Percentiles rank a stretch among this genome's conserved stretches.
Conservation (phyloP, 30 jellyfish, hydroid and myxozoan genomes). For the Aurelia sp. region DNA sequence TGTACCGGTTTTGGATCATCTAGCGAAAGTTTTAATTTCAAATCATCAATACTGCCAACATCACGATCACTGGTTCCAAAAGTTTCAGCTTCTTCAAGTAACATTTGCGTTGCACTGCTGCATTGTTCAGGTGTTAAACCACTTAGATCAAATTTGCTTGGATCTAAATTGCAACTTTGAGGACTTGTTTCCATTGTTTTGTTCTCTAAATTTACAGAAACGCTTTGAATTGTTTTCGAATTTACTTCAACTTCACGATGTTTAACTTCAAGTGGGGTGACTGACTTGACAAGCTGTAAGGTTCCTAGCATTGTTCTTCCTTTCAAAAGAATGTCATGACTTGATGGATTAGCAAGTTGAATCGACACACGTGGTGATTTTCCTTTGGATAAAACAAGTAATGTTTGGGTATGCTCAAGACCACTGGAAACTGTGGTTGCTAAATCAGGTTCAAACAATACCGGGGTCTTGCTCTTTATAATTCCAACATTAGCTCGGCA, state of each 20-base stretch:
- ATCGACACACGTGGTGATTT: conserved; percentile 12
- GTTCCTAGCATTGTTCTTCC: conserved; percentile 15
- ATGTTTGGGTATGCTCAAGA: conserved; percentile 3
- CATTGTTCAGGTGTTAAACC: conserved; percentile 17
- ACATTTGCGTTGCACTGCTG: conserved; percentile 11
- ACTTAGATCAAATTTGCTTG: not conserved
- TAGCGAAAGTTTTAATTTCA: conserved; percentile 1
- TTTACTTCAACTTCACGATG: not conserved
- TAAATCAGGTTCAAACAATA: conserved; percentile 1
- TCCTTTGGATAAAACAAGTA: conserved; percentile 4
- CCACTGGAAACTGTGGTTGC: not conserved
- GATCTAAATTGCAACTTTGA: not conserved
- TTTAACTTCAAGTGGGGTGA: conserved; percentile 16
- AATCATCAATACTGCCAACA: conserved; percentile 31
- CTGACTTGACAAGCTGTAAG: conserved; percentile 14
- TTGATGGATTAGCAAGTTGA: not conserved
- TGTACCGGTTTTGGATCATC: conserved; percentile 49
- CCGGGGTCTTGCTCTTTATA: not conserved
- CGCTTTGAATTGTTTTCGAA: no score
- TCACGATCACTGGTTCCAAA: conserved; percentile 10
- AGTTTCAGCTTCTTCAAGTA: conserved; percentile 8
- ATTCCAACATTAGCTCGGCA: conserved; percentile 5
- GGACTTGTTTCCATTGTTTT: no score
- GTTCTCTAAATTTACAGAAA: no score
- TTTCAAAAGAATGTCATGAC: not conserved